Conservation (phyloP, 2,797 vertebrate genomes). For the Spea hammondii region DNA sequence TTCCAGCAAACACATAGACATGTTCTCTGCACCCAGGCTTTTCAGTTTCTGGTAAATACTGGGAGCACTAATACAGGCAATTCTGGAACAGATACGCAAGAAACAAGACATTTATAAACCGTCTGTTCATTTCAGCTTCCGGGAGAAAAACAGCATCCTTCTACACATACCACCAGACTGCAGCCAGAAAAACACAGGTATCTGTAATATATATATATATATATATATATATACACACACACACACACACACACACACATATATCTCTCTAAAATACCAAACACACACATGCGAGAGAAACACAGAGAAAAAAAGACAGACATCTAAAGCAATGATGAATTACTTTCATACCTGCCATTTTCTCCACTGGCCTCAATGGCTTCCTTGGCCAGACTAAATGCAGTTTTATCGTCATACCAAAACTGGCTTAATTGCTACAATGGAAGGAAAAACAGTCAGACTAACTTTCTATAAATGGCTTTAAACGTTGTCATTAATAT, state of each 20-base stretch:
- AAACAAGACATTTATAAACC: background rate
- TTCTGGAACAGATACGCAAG: conserved; percentile 66
- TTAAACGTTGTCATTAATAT: too few species aligned
- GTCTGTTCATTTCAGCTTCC: too few species aligned
- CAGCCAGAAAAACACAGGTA: too few species aligned
- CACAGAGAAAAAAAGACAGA: background rate
- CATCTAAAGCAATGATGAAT: background rate
- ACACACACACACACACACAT: too few species aligned
- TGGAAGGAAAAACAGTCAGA: background rate
- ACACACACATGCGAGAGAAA: too few species aligned
- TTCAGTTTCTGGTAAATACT: conserved; percentile 92
- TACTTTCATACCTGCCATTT: conserved; percentile 76
- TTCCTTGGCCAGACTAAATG: conserved; percentile 78
- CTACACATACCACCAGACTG: too few species aligned
- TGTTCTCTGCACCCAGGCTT: conserved; percentile 64
- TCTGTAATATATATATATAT: too few species aligned
- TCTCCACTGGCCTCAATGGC: conserved; percentile 74
- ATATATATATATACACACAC: too few species aligned
- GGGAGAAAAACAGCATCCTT: too few species aligned
- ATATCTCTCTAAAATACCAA: too few species aligned
- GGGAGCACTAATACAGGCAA: conserved; percentile 88
- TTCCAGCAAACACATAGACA: conserved; percentile 77
- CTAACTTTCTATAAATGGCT: too few species aligned
- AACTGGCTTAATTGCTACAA: conserved; percentile 90
- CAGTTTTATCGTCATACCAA: conserved; percentile 90